A percentile compares a stretch with the other conserved stretches of the same genome.
These are phyloP conservation scores for Drosophila flavopinicola DNA, from an alignment of 2,888 invertebrate species.

Conservation along the genomic window DNA sequence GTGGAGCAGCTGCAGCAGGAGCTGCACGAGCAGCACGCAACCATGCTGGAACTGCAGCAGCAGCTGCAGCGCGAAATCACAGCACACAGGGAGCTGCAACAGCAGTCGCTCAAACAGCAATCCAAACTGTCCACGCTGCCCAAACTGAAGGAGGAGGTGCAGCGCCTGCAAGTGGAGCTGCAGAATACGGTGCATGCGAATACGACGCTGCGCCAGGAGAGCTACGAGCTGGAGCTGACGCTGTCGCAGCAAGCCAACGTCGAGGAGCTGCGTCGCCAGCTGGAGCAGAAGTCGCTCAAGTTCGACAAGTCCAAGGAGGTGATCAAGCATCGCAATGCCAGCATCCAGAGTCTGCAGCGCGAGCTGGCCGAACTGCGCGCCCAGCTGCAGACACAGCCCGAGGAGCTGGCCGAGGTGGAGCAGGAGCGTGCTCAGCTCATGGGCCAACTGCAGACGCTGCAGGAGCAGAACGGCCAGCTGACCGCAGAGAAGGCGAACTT, in stretches of 20 bases:
- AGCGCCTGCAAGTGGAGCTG: constrained; percentile 52
- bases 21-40: constrained; percentile 2
- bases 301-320: constrained; percentile 85
- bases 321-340: constrained; percentile 86
- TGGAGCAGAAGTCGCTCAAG: constrained; percentile 85
- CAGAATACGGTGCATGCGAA: constrained; percentile 45
- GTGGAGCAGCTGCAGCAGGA: constrained; percentile 34
- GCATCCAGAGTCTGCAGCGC: constrained; percentile 84
- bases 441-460: constrained; percentile 57
- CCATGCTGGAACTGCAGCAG: neutral
- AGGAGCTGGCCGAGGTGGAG: constrained; percentile 51
- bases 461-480: constrained; percentile 61
- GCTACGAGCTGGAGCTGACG: constrained; percentile 31
- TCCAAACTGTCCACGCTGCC: constrained; percentile 13
- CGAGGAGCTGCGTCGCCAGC: constrained; percentile 85
- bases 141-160: constrained; percentile 29
- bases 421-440: constrained; percentile 16
- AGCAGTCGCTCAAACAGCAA: constrained; percentile 25
- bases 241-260: constrained; percentile 19
- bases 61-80: neutral
- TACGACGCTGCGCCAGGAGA: constrained; percentile 41
- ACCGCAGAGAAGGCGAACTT: constrained; percentile 76
- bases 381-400: constrained; percentile 65
- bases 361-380: constrained; percentile 69
- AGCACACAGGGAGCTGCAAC: constrained; percentile 8